Conservation (phyloP, 1,140 invertebrate genomes). For the Leptinotarsa lineolata region DNA sequence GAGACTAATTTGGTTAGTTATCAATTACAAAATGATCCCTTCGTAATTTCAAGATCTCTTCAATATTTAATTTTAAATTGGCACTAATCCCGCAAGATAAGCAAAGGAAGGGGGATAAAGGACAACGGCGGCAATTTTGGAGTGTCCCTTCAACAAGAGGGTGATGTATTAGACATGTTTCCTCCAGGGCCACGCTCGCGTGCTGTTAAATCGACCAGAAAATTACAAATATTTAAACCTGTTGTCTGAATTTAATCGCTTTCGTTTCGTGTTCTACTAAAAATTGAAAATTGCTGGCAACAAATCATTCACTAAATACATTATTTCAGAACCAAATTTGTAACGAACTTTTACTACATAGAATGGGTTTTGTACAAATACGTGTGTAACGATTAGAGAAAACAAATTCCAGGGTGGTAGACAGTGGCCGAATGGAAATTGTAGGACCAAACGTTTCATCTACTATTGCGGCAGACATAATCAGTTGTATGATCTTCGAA, state of each 20-base stretch:
- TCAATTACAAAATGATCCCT: constrained; percentile 23
- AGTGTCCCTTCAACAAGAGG: constrained; percentile 41
- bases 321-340: too few species aligned
- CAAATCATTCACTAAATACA: too few species aligned
- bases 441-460: too few species aligned
- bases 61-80: constrained; percentile 39
- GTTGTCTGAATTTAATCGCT: constrained; percentile 20
- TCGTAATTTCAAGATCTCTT: constrained; percentile 30
- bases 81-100: constrained; percentile 35
- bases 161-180: constrained; percentile 43
- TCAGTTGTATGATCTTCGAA: too few species aligned
- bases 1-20: constrained; percentile 19
- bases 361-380: too few species aligned
- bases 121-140: constrained; percentile 38
- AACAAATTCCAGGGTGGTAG: too few species aligned
- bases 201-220: constrained; percentile 42
- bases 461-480: too few species aligned
- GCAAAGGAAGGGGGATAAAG: constrained; percentile 30
- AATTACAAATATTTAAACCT: constrained; percentile 40
- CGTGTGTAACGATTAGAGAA: too few species aligned
- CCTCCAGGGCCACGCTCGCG: constrained; percentile 39
- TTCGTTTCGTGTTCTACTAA: constrained; percentile 17
- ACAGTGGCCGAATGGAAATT: too few species aligned
- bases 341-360: too few species aligned
- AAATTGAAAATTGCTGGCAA: not conserved